Conservation (phyloP, 2,113 vertebrate genomes). For the Chlamydotis undulata region DNA sequence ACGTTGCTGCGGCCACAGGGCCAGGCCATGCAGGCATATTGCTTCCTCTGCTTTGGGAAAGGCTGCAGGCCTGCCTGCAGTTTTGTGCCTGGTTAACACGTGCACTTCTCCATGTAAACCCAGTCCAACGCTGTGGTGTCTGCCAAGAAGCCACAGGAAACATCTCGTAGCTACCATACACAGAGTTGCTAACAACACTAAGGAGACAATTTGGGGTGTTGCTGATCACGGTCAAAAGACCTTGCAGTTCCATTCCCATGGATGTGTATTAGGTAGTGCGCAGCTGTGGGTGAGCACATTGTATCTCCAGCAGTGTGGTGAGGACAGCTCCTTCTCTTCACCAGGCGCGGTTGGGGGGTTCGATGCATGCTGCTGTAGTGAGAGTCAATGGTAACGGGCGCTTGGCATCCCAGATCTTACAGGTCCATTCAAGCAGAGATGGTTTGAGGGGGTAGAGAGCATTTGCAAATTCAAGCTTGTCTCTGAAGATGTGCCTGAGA, state of each 20-base stretch:
- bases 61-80: background rate
- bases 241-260: background rate
- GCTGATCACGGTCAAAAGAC: background rate
- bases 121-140: background rate
- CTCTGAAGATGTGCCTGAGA: background rate
- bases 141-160: background rate
- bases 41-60: background rate
- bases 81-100: background rate
- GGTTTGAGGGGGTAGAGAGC: background rate
- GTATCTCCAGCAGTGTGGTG: background rate
- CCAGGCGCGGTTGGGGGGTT: fast-evolving
- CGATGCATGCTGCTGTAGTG: too few species aligned
- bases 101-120: background rate
- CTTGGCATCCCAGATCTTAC: background rate
- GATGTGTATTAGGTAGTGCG: background rate
- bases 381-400: background rate
- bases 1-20: fast-evolving
- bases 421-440: background rate
- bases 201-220: background rate
- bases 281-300: background rate
- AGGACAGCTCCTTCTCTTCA: background rate
- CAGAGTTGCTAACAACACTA: background rate
- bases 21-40: background rate
- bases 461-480: background rate
- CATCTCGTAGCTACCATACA: fast-evolving